These are phyloP conservation scores for Dysmachus trigonus DNA, from an alignment of 2,888 invertebrate genomes.

Conservation along the genomic window DNA sequence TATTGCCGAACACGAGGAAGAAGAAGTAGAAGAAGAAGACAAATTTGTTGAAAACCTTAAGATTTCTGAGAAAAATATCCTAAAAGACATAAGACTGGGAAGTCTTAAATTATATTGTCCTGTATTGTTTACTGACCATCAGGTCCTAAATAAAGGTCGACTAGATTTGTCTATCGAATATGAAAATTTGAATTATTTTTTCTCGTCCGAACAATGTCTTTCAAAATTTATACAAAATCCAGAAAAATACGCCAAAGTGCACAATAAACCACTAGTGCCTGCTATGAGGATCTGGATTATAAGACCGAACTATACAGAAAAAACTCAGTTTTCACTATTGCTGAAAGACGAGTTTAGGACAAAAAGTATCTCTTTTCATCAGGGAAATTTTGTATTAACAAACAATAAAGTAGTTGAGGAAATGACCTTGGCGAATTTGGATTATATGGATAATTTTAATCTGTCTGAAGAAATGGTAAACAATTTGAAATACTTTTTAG, in stretches of 20 bases:
- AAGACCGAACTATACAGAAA: slow-evolving; percentile 69
- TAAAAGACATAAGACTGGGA: slow-evolving; percentile 57
- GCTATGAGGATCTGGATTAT: slow-evolving; percentile 69
- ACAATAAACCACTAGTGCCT: slow-evolving; percentile 65
- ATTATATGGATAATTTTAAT: background rate
- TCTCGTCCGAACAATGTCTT: slow-evolving; percentile 66
- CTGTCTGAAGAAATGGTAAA: background rate
- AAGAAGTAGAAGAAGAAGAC: background rate
- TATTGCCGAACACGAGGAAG: background rate
- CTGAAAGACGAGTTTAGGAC: slow-evolving; percentile 46
- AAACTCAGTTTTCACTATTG: slow-evolving; percentile 63
- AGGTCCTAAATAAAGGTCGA: slow-evolving; percentile 72
- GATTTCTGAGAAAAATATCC: background rate
- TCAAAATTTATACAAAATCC: slow-evolving; percentile 67
- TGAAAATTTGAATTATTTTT: slow-evolving; percentile 67
- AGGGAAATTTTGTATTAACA: background rate
- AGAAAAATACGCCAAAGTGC: slow-evolving; percentile 65
- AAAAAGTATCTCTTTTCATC: background rate
- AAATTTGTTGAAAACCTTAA: background rate
- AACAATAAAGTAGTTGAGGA: background rate
- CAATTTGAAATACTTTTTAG: background rate
- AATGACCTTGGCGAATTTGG: background rate
- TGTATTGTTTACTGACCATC: slow-evolving; percentile 67
- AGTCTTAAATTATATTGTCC: slow-evolving; percentile 72
- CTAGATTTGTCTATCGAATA: slow-evolving; percentile 67